Percentiles rank a stretch among this genome's conserved stretches.
These are phyloP conservation scores for Tinamus major DNA, from an alignment of 2,797 vertebrate species.

Conservation along the genomic window DNA sequence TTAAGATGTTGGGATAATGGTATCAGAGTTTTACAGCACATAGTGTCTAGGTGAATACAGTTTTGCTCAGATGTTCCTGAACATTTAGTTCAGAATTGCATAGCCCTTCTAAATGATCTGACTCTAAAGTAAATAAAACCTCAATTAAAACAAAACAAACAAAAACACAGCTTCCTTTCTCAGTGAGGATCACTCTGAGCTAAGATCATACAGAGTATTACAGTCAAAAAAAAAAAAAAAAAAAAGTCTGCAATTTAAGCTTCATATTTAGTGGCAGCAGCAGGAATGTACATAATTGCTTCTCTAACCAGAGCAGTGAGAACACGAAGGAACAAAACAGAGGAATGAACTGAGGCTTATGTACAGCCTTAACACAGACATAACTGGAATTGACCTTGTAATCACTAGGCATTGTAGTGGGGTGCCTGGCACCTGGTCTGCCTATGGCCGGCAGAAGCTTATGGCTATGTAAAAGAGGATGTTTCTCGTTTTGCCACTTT, in stretches of 20 bases:
- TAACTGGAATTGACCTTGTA: not conserved
- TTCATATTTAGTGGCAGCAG: not conserved
- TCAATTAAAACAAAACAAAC: not conserved
- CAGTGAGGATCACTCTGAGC: not conserved
- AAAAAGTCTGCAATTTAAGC: not conserved
- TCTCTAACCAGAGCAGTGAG: not conserved
- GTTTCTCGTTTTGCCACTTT: not conserved
- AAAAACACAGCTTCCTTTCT: not conserved
- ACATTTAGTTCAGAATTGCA: not conserved
- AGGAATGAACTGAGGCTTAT: not conserved
- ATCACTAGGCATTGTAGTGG: not conserved
- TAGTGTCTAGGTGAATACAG: too few relatives aligned
- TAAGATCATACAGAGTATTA: not conserved
- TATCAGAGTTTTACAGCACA: not conserved
- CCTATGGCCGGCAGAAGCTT: not conserved
- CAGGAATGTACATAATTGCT: not conserved
- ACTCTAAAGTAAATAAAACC: not conserved
- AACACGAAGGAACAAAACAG: not conserved
- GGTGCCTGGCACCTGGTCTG: not conserved
- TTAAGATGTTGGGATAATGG: not conserved
- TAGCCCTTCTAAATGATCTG: not conserved
- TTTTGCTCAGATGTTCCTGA: not conserved
- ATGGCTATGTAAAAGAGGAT: fast-evolving
- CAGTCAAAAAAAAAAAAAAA: not conserved
- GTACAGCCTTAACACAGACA: not conserved